Base-by-base conservation (phyloP, 2,888 invertebrate species). In the Drosophila merina region DNA sequence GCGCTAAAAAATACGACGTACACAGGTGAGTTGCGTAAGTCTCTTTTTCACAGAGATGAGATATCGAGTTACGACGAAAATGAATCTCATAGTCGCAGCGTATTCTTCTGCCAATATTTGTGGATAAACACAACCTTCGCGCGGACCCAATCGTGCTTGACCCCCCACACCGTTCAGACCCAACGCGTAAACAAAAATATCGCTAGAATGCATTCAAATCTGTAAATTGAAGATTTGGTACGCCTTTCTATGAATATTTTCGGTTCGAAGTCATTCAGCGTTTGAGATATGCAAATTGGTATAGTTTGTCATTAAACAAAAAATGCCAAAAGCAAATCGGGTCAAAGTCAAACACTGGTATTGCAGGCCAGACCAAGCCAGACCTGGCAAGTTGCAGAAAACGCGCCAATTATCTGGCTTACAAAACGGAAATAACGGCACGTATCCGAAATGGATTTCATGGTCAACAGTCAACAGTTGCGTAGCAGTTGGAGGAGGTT, bases 401-500 rank as follows among this genome's bases (percentile, higher is more conserved):
- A 57, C 59, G 70, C 57, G 59, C 68, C 72, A 88, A 88, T 86
- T 87, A 75, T 73, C 75, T 79, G 74, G 81, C 79, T 88, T 86
- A 83, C 76, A 77, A 86, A 88, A 85, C 76, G 72, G 78, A 88
- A 86, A 86, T 80, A 75, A 74, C 74, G 77, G 74, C 79, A 88
- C 88, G 86, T 87, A 86, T 51, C 63, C 45, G 68, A 76, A 78
- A 72, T 72, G 72, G 71, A 75, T 77, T 86, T 86, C 88, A 86
- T 76, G 86, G 89, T 81, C 89, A 86, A 75, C 75, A 75, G 89
- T 81, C 89, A 86, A 75, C 75, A 75, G 77, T 81, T 68, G 74
- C 60, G 59, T 74, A 70, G 74, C 67, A 60, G 59, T 63, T 51
- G 44, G 72, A 69, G 71, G 72, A 12, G 20, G 20, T 20, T 20